Base-by-base conservation (phyloP, 2,797 vertebrate genomes). In the Myripristis jacobus region DNA sequence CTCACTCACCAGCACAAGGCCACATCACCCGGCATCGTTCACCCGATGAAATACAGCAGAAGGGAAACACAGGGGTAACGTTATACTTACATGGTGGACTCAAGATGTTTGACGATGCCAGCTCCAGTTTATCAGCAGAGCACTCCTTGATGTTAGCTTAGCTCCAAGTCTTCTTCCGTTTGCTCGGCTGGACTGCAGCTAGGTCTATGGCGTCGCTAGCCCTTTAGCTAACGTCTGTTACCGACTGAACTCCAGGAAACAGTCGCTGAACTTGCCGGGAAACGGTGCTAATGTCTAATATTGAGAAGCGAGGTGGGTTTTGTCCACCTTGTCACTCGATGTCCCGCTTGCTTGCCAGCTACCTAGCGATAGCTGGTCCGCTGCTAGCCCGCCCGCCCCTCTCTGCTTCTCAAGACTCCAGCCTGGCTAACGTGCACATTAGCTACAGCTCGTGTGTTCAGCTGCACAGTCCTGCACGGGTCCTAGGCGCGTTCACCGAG, bases 51-150 rank as follows among this genome's bases (percentile, higher is more conserved):
- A 51, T 16, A 9, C 22, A 10, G 2, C 19, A 9, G 21, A 46
- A 48, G n/a, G 4, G 5, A 4, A 11, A 19, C 2, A 59, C 21
- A 41, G 6, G 15, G n/a, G 15, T 36, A 13, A 6, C n/a, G n/a
- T n/a, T n/a, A n/a, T n/a, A 84, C 90, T 0, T 84, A 90, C 92
- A 65, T 90, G 77, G 80, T 75, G 47, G 74, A 81, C 31, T 71
- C 25, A 25, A 48, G 41, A 73, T 24, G 61, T 55, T 71, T 79
- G 52, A 53, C 83, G 86, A 80, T 78, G 81, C 72, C 87, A 85
- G 87, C 87, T 91, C 85, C 87, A 89, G 85, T 73, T 77, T 87
- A 79, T 54, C 79, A 63, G 56, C 24, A 44, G 47, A 54, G 11
- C 52, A 47, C 38, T 19, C 66, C 57, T 13, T 57, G 61, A n/a